These are phyloP conservation scores for Galaxias olidus DNA, from an alignment of 2,797 vertebrate species.

Conservation along the genomic window DNA sequence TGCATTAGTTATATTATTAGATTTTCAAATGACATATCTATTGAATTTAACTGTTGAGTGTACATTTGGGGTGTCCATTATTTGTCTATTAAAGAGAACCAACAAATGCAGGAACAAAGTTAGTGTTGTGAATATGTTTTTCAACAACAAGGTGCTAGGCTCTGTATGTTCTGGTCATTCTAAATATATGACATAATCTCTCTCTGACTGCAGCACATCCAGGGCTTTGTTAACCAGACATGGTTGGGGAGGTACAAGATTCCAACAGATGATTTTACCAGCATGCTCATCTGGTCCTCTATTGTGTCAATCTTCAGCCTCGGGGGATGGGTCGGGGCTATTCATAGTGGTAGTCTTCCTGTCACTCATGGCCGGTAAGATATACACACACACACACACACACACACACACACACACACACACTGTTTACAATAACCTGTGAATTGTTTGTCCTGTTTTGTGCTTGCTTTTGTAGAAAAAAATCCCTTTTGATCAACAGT, in stretches of 20 bases:
- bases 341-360: conserved; percentile 70
- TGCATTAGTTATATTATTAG: too few species aligned
- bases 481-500: conserved; percentile 71
- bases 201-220: conserved; percentile 64
- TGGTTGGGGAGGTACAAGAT: conserved; percentile 67
- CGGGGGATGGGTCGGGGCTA: conserved; percentile 69
- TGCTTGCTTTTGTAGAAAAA: conserved; percentile 70
- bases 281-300: conserved; percentile 77
- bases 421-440: not conserved
- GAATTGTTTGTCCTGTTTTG: not conserved
- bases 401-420: not conserved
- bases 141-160: too few species aligned
- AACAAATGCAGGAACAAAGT: too few species aligned
- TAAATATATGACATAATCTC: too few species aligned
- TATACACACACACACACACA: not conserved
- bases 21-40: too few species aligned
- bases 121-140: too few species aligned
- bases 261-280: conserved; percentile 55
- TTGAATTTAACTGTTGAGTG: too few species aligned
- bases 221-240: conserved; percentile 73
- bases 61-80: too few species aligned
- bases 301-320: conserved; percentile 74
- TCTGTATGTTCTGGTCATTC: too few species aligned
- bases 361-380: conserved; percentile 76
- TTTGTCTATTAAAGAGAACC: too few species aligned